phyloP scores from a whole-genome alignment of 2,888 invertebrate genomes.

The Camponotus fellah region DNA sequence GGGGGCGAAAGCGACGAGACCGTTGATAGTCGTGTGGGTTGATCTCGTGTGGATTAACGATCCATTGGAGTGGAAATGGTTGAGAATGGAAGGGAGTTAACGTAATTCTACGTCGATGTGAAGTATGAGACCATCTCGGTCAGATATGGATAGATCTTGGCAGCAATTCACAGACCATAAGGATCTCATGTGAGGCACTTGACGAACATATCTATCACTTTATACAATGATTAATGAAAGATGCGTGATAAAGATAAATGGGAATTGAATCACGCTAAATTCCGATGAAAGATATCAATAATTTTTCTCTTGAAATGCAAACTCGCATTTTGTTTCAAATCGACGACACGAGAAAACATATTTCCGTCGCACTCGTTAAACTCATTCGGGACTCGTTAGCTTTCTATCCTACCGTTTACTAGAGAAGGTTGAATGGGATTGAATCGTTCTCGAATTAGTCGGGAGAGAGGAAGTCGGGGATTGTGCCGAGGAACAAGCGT shows the following conservation, averaged over 20 bases:
- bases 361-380: conserved; percentile 8
- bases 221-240: background rate
- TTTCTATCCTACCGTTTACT: conserved; percentile 23
- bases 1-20: background rate
- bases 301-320: background rate
- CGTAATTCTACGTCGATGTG: background rate
- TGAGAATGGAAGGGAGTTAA: background rate
- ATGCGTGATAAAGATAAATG: background rate
- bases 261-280: background rate
- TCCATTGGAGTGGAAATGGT: conserved; percentile 5
- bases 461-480: conserved; percentile 4
- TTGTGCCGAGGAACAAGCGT: conserved; percentile 57
- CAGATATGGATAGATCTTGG: background rate
- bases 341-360: background rate
- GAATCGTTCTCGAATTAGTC: conserved; percentile 47
- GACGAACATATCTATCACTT: background rate
- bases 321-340: background rate
- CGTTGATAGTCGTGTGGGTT: conserved; percentile 1
- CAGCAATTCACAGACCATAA: background rate
- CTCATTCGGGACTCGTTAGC: conserved; percentile 21
- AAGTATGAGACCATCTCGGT: conserved; percentile 12
- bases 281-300: background rate
- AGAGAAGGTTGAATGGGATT: conserved; percentile 31
- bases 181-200: background rate
- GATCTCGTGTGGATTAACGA: conserved; percentile 35